Base-by-base conservation (phyloP, 2,888 invertebrate species). In the Clostera curtula region DNA sequence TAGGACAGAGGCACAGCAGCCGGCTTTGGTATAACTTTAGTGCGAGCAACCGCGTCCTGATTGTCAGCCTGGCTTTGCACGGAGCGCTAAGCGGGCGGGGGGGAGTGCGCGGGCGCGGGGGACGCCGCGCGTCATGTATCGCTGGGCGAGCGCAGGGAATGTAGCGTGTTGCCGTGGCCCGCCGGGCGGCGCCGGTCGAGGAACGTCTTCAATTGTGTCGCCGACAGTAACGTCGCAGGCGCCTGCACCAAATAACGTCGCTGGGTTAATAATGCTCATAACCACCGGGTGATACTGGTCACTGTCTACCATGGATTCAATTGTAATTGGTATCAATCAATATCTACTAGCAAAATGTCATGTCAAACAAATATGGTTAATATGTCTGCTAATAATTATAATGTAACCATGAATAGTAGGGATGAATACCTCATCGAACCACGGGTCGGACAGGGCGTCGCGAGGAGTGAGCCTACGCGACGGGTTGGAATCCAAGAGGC, bases 401-500 rank as follows among this genome's bases (percentile, higher is more conserved):
- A n/a, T n/a, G n/a, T n/a, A n/a, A n/a, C n/a, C n/a, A n/a, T n/a
- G n/a, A n/a, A n/a, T n/a, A n/a, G n/a, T n/a, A n/a, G n/a, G n/a
- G n/a, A n/a, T n/a, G n/a, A n/a, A n/a, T 36, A 79, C 82, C 67
- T 83, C 73, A 8, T 74, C 60, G 13, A 83, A 74, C 82, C 82
- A 83, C 1, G 59, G 9, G 45, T 80, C 63, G 0, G 25, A 33
- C n/a, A 80, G 61, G 2, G 79, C 82, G 12, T 56, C 59, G 0
- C 50, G 34, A 2, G 76, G 76, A 17, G 64, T 6, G 21, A 68
- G 53, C 0, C 82, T 63, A 1, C 61, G 46, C 12, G 62, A 52
- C 2, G 77, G 74, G 38, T 86, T 77, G 11, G 89, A 69, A 24
- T 89, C 85, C 19, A 93, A 73, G 44, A 93, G 73, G 26, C 84